phyloP scores from a whole-genome alignment of 1,140 invertebrate species.

The Apis dorsata region DNA sequence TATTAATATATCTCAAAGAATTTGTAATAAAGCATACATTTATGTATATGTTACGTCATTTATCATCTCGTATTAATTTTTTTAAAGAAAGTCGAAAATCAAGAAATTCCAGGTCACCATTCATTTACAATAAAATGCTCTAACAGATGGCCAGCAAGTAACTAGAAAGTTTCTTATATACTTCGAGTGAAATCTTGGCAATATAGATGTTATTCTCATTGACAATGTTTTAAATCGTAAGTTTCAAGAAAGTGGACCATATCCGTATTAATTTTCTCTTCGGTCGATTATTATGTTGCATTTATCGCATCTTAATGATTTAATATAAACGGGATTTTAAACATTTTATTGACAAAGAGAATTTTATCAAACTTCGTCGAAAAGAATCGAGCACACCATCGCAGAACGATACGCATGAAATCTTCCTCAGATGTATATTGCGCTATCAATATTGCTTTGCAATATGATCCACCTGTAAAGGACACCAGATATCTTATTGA shows the following conservation, averaged over 20 bases:
- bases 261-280: background rate
- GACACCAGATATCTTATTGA: slow-evolving; percentile 57
- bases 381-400: background rate
- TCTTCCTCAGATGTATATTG: slow-evolving; percentile 10
- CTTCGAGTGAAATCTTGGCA: slow-evolving; percentile 32
- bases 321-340: background rate
- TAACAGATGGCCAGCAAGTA: slow-evolving; percentile 29
- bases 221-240: slow-evolving; percentile 27
- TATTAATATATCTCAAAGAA: background rate
- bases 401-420: background rate
- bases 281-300: background rate
- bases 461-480: slow-evolving; percentile 60
- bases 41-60: background rate
- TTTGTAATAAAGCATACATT: background rate
- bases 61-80: background rate
- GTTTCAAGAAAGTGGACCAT: slow-evolving; percentile 18
- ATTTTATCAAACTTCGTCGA: background rate
- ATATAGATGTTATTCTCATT: slow-evolving; percentile 30
- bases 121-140: slow-evolving; percentile 3
- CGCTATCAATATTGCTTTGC: slow-evolving; percentile 33
- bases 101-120: slow-evolving; percentile 4
- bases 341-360: background rate
- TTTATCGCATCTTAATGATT: no score
- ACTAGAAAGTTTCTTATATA: slow-evolving; percentile 37
- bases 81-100: background rate